Base-by-base conservation (phyloP, 2,888 invertebrate species). In the Synergus japonicus region DNA sequence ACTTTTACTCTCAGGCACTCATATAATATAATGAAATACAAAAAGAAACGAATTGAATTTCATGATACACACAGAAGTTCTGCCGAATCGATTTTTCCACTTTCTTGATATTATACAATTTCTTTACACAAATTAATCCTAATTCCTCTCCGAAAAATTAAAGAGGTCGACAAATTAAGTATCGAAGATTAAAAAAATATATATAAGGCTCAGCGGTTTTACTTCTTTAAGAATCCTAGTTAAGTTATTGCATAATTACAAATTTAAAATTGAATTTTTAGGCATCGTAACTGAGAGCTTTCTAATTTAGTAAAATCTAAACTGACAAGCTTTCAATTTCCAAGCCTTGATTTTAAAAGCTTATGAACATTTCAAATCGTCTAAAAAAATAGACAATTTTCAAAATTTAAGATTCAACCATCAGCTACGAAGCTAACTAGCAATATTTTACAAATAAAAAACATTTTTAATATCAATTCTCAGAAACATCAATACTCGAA, bases 391-490 rank as follows among this genome's bases (percentile, higher is more conserved):
- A 18, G 58, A 58, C 18, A 58, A 18, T 58, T 58, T 58, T 58
- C 58, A 58, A 9, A 18, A 58, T 58, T 58, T 9, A 18, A n/a
- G n/a, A 54, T 54, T 54, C 54, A 54, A n/a, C n/a, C 54, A n/a
- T 58, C 58, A 58, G 18, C 58, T 58, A 58, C 18, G 58, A 58
- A 58, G 18, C 58, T 15, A 58, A 10, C 0, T 58, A 58, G 18
- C 18, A 18, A 58, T 3, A 9, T 58, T n/a, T 58, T 58, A 10
- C 58, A 8, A 18, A 18, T 58, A 58, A n/a, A 58, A 58, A 58
- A 49, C 29, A 29, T 10, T 7, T 37, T n/a, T 65, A 69, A 49
- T n/a, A 69, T 46, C 49, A 44, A 49, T 49, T 69, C 49, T 69
- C 49, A 69, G 18, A 49, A 29, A 46, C 49, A 13, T 49, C 15